phyloP scores from a whole-genome alignment of 2,797 vertebrate genomes.

The Scolopax rusticola region DNA sequence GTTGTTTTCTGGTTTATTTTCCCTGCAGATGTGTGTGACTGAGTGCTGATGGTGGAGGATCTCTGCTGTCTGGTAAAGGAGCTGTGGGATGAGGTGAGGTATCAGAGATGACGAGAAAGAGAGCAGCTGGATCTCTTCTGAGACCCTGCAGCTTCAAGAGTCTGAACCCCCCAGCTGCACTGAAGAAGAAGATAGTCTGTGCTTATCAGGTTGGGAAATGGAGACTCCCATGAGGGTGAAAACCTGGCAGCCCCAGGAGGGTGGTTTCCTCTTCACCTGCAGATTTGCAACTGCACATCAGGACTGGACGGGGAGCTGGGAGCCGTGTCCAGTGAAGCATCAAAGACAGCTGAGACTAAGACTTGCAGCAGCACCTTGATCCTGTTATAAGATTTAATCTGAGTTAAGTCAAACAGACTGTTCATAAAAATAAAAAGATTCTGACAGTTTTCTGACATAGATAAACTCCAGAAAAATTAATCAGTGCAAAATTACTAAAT shows the following conservation, averaged over 20 bases:
- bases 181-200: background rate
- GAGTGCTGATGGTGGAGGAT: background rate
- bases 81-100: background rate
- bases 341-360: background rate
- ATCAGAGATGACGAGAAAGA: background rate
- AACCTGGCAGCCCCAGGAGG: background rate
- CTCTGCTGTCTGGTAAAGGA: background rate
- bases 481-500: background rate
- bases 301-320: background rate
- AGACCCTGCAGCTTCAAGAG: background rate
- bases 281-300: background rate
- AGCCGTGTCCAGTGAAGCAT: background rate
- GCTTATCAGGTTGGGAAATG: background rate
- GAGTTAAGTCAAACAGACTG: background rate
- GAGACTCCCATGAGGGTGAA: background rate
- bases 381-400: background rate
- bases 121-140: background rate
- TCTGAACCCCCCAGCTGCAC: rapidly evolving
- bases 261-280: background rate
- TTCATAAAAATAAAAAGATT: background rate
- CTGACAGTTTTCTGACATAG: background rate
- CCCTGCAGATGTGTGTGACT: background rate
- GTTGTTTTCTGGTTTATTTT: background rate
- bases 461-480: background rate
- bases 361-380: background rate